Evolutionary conservation across 2,888 invertebrate species (phyloP), one percentile per base, ranked within the genome.

Genomic region (Tetranychus truncatus): DNA sequence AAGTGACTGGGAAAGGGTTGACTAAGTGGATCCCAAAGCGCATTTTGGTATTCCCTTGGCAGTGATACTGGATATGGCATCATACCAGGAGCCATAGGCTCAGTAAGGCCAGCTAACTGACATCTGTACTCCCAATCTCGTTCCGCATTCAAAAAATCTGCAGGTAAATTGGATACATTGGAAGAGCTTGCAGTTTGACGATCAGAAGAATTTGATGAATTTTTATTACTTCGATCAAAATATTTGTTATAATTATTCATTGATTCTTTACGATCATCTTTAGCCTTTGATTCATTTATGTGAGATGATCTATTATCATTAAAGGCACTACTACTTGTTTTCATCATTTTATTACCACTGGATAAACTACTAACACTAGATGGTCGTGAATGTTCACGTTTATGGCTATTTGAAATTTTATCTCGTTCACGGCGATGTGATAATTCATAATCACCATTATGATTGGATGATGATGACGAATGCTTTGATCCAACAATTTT

Each of bases 271-370:
- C 69, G 69, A 20, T 69, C 69, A 24, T 69, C 69, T 69, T 69
- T 69, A 11, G 34, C 69, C 21, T 20, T 24, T 20, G 20, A 21
- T 11, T 69, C 69, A 24, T 24, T 69, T 6, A 24, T 24, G 34
- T 34, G 34, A 34, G 34, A 34, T 55, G 15, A 15, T 20, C 21
- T n/a, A 20, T 21, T 20, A 69, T 69, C 69, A 11, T 20, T 20
- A 24, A 69, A 69, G 69, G 69, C 69, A 69, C 69, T 69, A 21
- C 11, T 20, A 69, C 34, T 24, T 24, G 69, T 69, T 69, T 69
- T 69, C 34, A 69, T 69, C 24, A 69, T 69, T 24, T 69, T 69
- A 69, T n/a, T 20, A 11, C 69, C 34, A 69, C 69, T 69, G 8
- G 69, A 69, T 20, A 11, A 15, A 69, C 69, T 24, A 11, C 21